phyloP scores from a whole-genome alignment of 2,113 vertebrate genomes.

The Lophotis ruficrista region DNA sequence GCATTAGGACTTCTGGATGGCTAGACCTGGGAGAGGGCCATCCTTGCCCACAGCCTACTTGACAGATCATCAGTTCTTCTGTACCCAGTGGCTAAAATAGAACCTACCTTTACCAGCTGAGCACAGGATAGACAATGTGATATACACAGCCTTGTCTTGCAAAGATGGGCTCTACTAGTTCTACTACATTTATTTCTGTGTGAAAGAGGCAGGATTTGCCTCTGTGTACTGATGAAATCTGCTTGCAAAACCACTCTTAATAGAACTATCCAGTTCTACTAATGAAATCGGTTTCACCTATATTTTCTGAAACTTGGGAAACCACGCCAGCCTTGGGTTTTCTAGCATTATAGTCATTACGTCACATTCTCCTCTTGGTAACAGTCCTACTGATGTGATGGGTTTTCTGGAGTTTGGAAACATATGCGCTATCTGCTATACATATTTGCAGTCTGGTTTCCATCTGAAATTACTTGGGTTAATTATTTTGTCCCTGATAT shows the following conservation, averaged over 20 bases:
- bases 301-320: not conserved
- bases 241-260: not conserved
- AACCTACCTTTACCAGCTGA: not conserved
- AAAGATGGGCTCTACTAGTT: not conserved
- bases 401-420: not conserved
- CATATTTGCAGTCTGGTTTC: not conserved
- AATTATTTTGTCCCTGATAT: not conserved
- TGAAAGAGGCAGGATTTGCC: not conserved
- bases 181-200: not conserved
- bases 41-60: not conserved
- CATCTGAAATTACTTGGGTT: not conserved
- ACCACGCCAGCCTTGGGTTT: not conserved
- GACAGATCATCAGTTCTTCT: not conserved
- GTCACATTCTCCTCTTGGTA: not conserved
- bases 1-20: not conserved
- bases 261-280: not conserved
- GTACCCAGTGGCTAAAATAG: not conserved
- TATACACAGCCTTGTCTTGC: not conserved
- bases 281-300: not conserved
- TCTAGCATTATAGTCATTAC: not conserved
- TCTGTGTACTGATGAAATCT: not conserved
- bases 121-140: rapidly evolving
- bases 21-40: not conserved
- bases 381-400: not conserved
- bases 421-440: not conserved